Evolutionary conservation across 1,140 invertebrate species (phyloP).

Genomic region (Lepidurus packardi): DNA sequence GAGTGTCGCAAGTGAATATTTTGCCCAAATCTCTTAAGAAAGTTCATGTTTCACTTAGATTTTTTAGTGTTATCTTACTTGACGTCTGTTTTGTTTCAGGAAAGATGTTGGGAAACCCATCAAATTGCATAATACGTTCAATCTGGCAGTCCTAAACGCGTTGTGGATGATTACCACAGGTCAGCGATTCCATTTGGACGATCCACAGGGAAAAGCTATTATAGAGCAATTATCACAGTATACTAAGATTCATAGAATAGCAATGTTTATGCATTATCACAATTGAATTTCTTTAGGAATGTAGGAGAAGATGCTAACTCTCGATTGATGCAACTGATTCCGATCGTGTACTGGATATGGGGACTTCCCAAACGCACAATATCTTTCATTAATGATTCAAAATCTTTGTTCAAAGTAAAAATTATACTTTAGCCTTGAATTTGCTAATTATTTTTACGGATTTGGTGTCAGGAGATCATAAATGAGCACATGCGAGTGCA

Average conservation of each 20-base stretch:
- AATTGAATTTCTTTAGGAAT: neutral
- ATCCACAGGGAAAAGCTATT: neutral
- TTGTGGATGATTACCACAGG: neutral
- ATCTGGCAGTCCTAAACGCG: conserved; percentile 17
- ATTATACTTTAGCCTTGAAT: neutral
- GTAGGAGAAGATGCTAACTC: neutral
- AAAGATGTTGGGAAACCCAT: neutral
- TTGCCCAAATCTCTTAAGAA: neutral
- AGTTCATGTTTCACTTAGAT: neutral
- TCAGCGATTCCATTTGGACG: neutral
- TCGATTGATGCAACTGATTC: conserved; percentile 24
- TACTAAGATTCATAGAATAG: neutral
- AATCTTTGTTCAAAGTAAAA: too few species aligned
- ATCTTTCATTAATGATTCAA: neutral
- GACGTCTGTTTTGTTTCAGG: neutral
- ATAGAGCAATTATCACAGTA: neutral
- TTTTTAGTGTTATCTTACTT: neutral
- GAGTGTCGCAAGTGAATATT: conserved; percentile 27
- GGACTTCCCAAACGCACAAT: conserved; percentile 19
- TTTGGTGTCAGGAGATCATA: neutral
- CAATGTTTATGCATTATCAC: neutral
- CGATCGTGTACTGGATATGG: conserved; percentile 30
- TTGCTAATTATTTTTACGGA: neutral
- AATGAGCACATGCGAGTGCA: neutral
- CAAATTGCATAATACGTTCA: neutral